Percentiles rank a stretch among this genome's conserved stretches.
Conservation (phyloP, 1,140 invertebrate species). For the Brachionus rubens region DNA sequence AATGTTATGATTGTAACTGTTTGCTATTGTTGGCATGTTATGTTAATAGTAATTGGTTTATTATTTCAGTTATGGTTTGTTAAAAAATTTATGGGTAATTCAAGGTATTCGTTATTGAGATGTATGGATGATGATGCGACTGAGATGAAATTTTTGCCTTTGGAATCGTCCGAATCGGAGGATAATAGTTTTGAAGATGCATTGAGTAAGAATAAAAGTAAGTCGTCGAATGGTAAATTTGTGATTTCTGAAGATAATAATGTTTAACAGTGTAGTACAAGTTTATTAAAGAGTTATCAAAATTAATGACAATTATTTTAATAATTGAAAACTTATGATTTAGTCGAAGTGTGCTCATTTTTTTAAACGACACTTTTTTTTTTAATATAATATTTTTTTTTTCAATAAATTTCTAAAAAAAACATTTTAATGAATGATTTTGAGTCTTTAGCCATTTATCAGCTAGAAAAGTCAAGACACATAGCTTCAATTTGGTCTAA, state of each 20-base stretch:
- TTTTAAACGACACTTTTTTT: too few relatives aligned
- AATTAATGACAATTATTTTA: too few relatives aligned
- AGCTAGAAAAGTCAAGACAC: too few relatives aligned
- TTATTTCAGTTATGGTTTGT: constrained; percentile 12
- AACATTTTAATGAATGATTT: too few relatives aligned
- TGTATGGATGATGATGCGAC: constrained; percentile 6
- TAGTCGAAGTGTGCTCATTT: too few relatives aligned
- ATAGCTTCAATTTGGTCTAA: too few relatives aligned
- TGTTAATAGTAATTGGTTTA: constrained; percentile 5
- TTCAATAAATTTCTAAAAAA: too few relatives aligned
- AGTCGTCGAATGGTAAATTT: background rate
- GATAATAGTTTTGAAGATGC: constrained; percentile 9
- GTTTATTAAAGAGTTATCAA: too few relatives aligned
- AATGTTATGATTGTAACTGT: constrained; percentile 62
- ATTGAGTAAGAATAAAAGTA: background rate
- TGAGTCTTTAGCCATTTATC: too few relatives aligned
- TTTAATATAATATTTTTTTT: too few relatives aligned
- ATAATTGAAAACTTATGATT: too few relatives aligned
- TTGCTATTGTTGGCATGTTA: constrained; percentile 62
- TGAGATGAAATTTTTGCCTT: constrained; percentile 25
- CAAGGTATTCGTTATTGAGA: background rate
- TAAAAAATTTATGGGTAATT: background rate
- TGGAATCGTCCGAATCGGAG: constrained; percentile 4
- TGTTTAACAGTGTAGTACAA: too few relatives aligned
- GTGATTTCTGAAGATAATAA: background rate